phyloP scores from a whole-genome alignment of 2,888 invertebrate species.

The Pristionchus entomophagus region DNA sequence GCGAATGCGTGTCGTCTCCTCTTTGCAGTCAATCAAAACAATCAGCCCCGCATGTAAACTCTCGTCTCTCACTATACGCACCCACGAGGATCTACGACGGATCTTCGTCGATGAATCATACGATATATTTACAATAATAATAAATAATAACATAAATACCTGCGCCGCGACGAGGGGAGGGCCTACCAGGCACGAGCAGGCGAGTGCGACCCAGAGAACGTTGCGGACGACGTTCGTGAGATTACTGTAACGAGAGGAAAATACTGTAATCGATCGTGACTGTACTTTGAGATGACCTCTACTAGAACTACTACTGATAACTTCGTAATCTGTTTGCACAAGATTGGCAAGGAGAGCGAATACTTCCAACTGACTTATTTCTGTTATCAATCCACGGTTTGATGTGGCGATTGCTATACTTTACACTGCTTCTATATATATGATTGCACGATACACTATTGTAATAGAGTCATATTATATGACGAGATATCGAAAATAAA shows the following conservation, averaged over 20 bases:
- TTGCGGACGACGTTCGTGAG: slow-evolving; percentile 1
- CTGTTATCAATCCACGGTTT: neutral
- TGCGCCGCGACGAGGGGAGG: slow-evolving; percentile 36
- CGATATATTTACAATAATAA: neutral
- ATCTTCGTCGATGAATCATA: neutral
- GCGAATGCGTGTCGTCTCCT: neutral
- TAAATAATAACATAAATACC: neutral
- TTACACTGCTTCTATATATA: neutral
- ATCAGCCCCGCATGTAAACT: neutral
- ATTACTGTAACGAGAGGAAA: neutral
- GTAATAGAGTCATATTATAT: neutral
- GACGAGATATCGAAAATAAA: too few species aligned
- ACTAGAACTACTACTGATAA: slow-evolving; percentile 6
- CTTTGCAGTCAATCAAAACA: slow-evolving; percentile 3
- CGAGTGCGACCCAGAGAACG: slow-evolving; percentile 38
- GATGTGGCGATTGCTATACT: too few species aligned
- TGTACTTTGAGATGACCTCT: neutral
- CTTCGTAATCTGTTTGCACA: neutral
- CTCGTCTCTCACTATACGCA: neutral
- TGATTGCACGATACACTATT: too few species aligned
- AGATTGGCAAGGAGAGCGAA: neutral
- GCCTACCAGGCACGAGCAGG: slow-evolving; percentile 37
- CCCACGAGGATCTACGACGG: neutral
- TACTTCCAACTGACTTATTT: neutral
- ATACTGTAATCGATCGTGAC: neutral